Conservation (phyloP, 37 sponge, comb jelly and placozoan species). For the Diacarnus erythraeanus region DNA sequence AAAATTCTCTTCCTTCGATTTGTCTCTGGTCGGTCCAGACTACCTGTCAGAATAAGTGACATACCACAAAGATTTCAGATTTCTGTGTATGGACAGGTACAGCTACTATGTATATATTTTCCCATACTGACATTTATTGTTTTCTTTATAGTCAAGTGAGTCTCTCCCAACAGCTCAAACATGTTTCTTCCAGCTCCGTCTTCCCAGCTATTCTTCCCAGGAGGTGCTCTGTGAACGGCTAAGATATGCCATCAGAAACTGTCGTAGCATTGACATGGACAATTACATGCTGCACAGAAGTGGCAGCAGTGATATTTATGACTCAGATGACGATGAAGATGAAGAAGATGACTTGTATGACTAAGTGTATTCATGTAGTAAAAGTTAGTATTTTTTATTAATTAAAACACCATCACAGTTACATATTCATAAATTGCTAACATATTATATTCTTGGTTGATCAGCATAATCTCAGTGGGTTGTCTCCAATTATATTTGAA, state of each 20-base stretch:
- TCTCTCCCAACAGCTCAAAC: slow-evolving; percentile 90
- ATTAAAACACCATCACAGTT: no score
- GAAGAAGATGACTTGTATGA: neutral
- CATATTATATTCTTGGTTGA: no score
- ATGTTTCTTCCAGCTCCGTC: slow-evolving; percentile 91
- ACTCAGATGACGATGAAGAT: slow-evolving; percentile 14
- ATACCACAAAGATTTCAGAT: slow-evolving; percentile 83
- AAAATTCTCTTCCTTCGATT: slow-evolving; percentile 77
- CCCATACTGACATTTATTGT: slow-evolving; percentile 75
- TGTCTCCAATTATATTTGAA: no score
- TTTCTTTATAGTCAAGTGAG: slow-evolving; percentile 45
- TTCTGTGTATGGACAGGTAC: slow-evolving; percentile 70
- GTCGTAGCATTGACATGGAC: slow-evolving; percentile 91
- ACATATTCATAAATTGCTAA: no score
- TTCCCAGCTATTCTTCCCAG: slow-evolving; percentile 76
- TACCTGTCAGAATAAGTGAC: slow-evolving; percentile 81
- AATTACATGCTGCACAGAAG: slow-evolving; percentile 83
- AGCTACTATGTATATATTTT: slow-evolving; percentile 56
- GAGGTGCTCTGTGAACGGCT: slow-evolving; percentile 74
- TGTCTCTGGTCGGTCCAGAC: slow-evolving; percentile 84
- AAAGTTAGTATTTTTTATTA: no score
- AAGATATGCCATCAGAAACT: slow-evolving; percentile 88
- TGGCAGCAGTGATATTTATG: slow-evolving; percentile 20
- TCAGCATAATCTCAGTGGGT: no score
- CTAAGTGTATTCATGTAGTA: slow-evolving; percentile 77